Percentiles rank a stretch among this genome's conserved stretches.
Evolutionary conservation across 2,113 vertebrate genomes (phyloP).

Genomic region (Eclectus roratus): DNA sequence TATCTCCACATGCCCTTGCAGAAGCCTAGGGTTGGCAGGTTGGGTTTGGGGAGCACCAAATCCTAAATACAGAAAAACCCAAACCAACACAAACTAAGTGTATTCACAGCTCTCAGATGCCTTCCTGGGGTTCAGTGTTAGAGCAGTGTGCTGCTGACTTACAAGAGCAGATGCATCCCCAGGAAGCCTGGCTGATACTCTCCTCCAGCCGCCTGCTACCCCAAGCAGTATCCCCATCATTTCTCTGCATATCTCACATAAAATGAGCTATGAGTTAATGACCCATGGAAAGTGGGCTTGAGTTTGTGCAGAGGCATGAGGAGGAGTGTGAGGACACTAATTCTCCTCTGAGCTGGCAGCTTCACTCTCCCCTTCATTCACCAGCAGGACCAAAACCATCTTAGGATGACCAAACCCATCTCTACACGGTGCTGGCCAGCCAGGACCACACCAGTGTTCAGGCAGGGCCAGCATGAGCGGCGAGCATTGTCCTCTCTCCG

Average conservation of each 20-base stretch:
- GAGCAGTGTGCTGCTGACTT: neutral
- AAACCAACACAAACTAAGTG: rapidly evolving
- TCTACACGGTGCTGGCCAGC: neutral
- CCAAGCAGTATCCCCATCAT: neutral
- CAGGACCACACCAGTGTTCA: neutral
- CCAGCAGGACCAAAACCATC: neutral
- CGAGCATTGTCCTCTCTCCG: neutral
- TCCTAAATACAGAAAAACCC: neutral
- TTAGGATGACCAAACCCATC: neutral
- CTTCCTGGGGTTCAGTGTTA: neutral
- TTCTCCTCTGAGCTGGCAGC: neutral
- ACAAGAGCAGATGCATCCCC: neutral
- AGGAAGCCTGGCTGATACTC: neutral
- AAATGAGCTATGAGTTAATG: neutral
- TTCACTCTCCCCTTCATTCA: neutral
- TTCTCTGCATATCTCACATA: neutral
- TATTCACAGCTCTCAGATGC: neutral
- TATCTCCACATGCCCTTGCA: neutral
- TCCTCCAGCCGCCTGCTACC: neutral
- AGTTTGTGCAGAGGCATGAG: neutral
- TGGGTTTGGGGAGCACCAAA: neutral
- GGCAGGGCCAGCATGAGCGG: neutral
- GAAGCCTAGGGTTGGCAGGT: neutral
- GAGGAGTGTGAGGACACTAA: neutral
- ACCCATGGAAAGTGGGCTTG: neutral